Conservation (phyloP, 2,113 vertebrate genomes). For the Pseudopipra pipra region DNA sequence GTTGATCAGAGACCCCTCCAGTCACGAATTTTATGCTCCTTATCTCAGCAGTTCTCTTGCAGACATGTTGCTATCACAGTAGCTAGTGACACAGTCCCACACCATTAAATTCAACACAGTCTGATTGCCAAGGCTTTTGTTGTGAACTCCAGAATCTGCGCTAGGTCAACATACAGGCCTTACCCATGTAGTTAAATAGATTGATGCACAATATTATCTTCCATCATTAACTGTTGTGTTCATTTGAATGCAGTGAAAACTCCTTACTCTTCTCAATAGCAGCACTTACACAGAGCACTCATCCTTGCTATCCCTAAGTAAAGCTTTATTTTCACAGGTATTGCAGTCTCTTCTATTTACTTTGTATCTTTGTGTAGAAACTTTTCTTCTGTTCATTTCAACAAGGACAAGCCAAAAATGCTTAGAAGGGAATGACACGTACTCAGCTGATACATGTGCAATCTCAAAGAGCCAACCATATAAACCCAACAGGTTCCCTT, state of each 20-base stretch:
- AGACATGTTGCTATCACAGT: neutral
- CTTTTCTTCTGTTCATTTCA: neutral
- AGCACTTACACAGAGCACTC: neutral
- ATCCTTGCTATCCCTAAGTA: neutral
- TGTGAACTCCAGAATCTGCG: neutral
- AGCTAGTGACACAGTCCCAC: neutral
- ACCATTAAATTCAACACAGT: neutral
- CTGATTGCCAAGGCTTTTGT: rapidly evolving
- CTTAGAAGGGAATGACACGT: neutral
- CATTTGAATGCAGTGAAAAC: neutral
- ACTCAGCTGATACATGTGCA: neutral
- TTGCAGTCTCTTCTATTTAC: neutral
- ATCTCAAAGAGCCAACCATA: neutral
- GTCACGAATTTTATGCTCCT: neutral
- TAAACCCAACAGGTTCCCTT: neutral
- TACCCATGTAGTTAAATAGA: neutral
- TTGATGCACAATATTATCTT: neutral
- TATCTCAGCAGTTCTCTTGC: neutral
- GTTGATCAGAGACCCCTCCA: neutral
- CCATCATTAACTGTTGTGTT: neutral
- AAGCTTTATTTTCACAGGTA: neutral
- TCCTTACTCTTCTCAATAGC: neutral
- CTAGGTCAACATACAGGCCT: neutral
- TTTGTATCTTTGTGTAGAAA: neutral
- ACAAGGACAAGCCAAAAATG: neutral